Evolutionary conservation across 2,113 vertebrate species (phyloP), one percentile per base, ranked within the genome.

Genomic region (Tor tambroides): DNA sequence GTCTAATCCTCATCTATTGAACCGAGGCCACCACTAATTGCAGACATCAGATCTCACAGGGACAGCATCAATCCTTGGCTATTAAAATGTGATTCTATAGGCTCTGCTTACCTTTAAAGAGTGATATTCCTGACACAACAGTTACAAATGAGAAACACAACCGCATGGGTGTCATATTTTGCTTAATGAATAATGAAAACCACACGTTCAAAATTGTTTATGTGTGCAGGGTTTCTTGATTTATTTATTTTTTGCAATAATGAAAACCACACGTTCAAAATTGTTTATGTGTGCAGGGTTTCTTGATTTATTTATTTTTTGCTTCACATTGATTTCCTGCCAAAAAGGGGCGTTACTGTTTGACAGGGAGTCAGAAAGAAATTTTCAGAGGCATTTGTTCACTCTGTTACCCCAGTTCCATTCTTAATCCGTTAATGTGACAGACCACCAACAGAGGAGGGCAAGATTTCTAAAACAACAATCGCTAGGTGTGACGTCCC

Each of bases 41-140:
- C 41, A 69, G 49, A 32, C 43, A 83, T 69, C 43, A 83, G 63
- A 49, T 71, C 80, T 69, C 80, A 83, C 12, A 23, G 80, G 63
- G 43, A 46, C 23, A 32, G 11, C n/a, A 30, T 35, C 8, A 82
- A 65, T 61, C 35, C 80, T 67, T 19, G 8, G 19, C n/a, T 69
- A 67, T 51, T 83, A 28, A 26, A 65, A 65, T 0, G 21, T 32
- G 46, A 30, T 21, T 77, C 7, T 19, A 15, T 51, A 11, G 28
- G 17, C 46, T 78, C 14, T 19, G 2, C 26, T 78, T 28, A 78
- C 46, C 26, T 78, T 54, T 54, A 51, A 14, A 46, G 4, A 75
- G 2, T 6, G 14, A 30, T 10, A 41, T 23, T 41, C 35, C 35
- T 43, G 71, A 46, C 74, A 76, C 10, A 76, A 49, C 26, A 7